Evolutionary conservation across 2,113 vertebrate species (phyloP), one percentile per base, ranked within the genome.

Genomic region (Nanorana parkeri): DNA sequence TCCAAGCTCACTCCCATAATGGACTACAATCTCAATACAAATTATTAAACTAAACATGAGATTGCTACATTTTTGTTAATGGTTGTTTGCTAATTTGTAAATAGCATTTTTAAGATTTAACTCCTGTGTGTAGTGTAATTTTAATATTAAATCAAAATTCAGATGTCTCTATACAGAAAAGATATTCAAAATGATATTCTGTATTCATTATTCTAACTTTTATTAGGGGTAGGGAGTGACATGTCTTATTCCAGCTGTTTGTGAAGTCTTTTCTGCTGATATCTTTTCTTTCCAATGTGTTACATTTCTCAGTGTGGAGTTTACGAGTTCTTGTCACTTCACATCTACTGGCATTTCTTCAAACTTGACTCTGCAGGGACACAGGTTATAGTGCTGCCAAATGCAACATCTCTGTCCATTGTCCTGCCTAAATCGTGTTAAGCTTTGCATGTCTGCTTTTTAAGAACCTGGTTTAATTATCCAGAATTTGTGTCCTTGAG

Each of bases 261-360:
- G 71, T 4, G 13, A 32, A 20, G 54, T n/a, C 28, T 76, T 17
- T 36, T 58, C 66, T 79, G n/a, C 54, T 68, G 28, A 66, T 47
- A 13, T 16, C 80, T 66, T 69, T 63, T 82, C 88, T 84, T 83
- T 90, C 87, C 85, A 63, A 73, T 87, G 72, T 80, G 87, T 83
- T 32, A 61, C 88, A 73, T 89, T 89, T 90, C 87, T 89, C 88
- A 88, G 87, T 90, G 86, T 90, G 89, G 87, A 85, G 65, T 85
- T 17, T 85, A 73, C 28, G 0, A 75, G 86, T 90, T 87, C 90
- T 89, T 86, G 79, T 78, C 81, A 87, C 87, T 90, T 75, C 85
- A 82, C 86, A 80, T 66, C 68, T 85, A 82, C 86, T 84, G 81
- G 67, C 89, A 83, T 68, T 89, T 88, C 85, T 92, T 66, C 89